These are phyloP conservation scores for Polyommatus icarus DNA, from an alignment of 2,888 invertebrate genomes.

Conservation along the genomic window DNA sequence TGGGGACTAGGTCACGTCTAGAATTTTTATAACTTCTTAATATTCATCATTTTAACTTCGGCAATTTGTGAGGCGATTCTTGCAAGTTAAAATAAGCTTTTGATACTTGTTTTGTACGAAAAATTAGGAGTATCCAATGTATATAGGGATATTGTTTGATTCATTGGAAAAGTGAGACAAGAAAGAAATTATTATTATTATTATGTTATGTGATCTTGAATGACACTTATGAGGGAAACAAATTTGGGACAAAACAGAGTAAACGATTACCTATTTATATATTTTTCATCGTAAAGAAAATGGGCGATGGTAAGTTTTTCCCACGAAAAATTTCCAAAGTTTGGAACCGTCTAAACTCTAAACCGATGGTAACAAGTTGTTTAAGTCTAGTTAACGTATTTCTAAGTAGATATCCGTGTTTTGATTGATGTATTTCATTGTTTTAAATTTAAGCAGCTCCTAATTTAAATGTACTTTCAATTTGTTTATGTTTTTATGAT, in stretches of 20 bases:
- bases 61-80: conserved; percentile 42
- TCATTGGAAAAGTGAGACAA: too few relatives aligned
- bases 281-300: not conserved
- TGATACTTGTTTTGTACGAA: not conserved
- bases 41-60: conserved; percentile 52
- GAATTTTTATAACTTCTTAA: conserved; percentile 64
- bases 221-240: not conserved
- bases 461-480: conserved; percentile 47
- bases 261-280: too few relatives aligned
- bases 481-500: conserved; percentile 71
- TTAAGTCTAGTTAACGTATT: conserved; percentile 64
- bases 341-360: conserved; percentile 19
- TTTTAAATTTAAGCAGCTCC: conserved; percentile 53
- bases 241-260: not conserved
- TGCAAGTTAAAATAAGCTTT: not conserved
- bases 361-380: conserved; percentile 36
- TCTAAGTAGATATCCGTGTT: conserved; percentile 74
- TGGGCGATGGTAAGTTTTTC: not conserved
- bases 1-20: conserved; percentile 50
- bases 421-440: conserved; percentile 72
- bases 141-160: too few relatives aligned
- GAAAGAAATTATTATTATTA: not conserved
- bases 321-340: not conserved
- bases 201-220: not conserved
- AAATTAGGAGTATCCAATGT: not conserved